phyloP scores from a whole-genome alignment of 2,888 invertebrate genomes.

The Drepanosiphum platanoidis region DNA sequence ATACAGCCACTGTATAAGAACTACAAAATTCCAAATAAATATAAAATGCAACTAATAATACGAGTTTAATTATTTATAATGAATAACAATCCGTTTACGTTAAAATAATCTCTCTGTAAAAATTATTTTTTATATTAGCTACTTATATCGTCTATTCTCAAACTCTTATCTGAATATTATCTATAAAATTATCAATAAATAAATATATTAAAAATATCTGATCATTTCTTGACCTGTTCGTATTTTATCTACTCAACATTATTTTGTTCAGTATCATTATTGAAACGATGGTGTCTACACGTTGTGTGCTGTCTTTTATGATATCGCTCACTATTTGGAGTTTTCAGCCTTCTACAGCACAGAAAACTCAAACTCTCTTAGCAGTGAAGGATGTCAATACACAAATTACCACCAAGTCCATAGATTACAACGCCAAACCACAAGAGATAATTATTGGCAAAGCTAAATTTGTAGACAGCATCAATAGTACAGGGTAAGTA shows the following conservation, averaged over 20 bases:
- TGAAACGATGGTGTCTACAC: conserved; percentile 37
- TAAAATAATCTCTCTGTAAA: background rate
- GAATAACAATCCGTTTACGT: too few relatives aligned
- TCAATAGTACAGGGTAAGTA: conserved; percentile 49
- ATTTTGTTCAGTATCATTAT: background rate
- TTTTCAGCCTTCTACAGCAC: background rate
- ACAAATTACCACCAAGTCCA: background rate
- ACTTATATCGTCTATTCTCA: background rate
- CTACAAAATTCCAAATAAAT: too few relatives aligned
- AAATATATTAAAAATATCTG: conserved; percentile 14
- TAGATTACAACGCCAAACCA: conserved; percentile 1
- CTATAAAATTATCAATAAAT: background rate
- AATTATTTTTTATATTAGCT: too few relatives aligned
- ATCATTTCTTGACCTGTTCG: background rate
- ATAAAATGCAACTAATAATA: too few relatives aligned
- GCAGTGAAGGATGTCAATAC: conserved; percentile 23
- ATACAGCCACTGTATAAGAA: too few relatives aligned
- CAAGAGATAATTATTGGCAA: conserved; percentile 16
- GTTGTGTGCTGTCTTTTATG: conserved; percentile 2
- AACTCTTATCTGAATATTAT: background rate
- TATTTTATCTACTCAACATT: background rate
- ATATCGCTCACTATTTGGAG: background rate
- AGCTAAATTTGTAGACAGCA: conserved; percentile 14
- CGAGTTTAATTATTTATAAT: too few relatives aligned
- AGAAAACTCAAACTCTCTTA: conserved; percentile 15